phyloP scores from a whole-genome alignment of 2,113 vertebrate species.

The Nyctibius bracteatus region DNA sequence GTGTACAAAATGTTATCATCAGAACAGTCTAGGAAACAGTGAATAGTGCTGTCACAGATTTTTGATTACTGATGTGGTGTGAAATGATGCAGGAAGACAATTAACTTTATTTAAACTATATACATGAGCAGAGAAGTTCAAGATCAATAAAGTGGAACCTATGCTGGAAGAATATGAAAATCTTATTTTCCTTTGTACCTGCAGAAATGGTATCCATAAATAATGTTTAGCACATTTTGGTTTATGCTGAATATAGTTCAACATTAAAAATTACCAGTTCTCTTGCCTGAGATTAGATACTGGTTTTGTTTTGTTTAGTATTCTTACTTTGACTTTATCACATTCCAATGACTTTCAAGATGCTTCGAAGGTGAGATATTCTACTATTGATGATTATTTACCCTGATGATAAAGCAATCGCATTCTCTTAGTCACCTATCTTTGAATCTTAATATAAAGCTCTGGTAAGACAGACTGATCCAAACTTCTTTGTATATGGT shows the following conservation, averaged over 20 bases:
- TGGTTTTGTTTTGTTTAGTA: not conserved
- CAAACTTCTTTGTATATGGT: not conserved
- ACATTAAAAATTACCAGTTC: not conserved
- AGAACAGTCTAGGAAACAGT: not conserved
- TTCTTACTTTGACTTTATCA: not conserved
- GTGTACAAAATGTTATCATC: not conserved
- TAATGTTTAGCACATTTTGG: not conserved
- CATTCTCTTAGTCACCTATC: not conserved
- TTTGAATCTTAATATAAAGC: not conserved
- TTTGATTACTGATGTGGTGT: conserved; percentile 12
- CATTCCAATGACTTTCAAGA: conserved; percentile 2
- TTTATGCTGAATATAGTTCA: not conserved
- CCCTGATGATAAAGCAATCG: not conserved
- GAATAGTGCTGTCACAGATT: not conserved
- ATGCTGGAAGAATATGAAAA: conserved; percentile 5
- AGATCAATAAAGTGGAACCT: not conserved
- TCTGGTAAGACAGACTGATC: not conserved
- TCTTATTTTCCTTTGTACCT: conserved; percentile 8
- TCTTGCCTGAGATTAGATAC: not conserved
- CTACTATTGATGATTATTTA: not conserved
- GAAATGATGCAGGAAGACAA: not conserved
- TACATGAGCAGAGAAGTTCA: not conserved
- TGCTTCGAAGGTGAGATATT: not conserved
- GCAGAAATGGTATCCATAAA: not conserved
- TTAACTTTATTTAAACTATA: conserved; percentile 8